A percentile compares a stretch with the other conserved stretches of the same genome.
Conservation (phyloP, 2,113 vertebrate genomes). For the Origma solitaria region DNA sequence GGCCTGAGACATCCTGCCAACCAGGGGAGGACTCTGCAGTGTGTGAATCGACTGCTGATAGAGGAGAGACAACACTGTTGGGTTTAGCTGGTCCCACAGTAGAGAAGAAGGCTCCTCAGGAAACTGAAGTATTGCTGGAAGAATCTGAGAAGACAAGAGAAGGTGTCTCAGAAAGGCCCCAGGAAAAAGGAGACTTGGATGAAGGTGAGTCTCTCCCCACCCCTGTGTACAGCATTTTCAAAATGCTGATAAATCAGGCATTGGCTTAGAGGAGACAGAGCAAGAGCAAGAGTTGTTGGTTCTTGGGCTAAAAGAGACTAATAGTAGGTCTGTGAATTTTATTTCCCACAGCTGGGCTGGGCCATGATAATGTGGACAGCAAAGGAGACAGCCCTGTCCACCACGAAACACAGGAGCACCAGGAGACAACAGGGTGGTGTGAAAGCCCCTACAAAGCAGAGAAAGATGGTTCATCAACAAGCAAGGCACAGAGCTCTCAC, state of each 20-base stretch:
- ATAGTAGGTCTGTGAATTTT: not conserved
- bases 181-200: not conserved
- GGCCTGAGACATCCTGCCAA: not conserved
- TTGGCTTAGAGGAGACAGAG: not conserved
- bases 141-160: not conserved
- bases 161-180: not conserved
- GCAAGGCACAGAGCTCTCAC: not conserved
- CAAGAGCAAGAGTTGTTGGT: not conserved
- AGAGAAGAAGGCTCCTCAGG: not conserved
- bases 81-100: not conserved
- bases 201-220: not conserved
- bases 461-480: not conserved
- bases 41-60: not conserved
- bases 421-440: not conserved
- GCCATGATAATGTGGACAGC: not conserved
- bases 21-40: not conserved
- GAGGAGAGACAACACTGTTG: fast-evolving
- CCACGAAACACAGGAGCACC: not conserved
- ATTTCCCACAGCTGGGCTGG: constrained; percentile 33
- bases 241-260: not conserved
- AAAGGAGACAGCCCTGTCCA: not conserved
- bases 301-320: not conserved
- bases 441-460: not conserved
- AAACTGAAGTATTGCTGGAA: not conserved
- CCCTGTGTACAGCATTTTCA: not conserved